phyloP scores from a whole-genome alignment of 2,888 invertebrate species.

The Hetaerina titia region DNA sequence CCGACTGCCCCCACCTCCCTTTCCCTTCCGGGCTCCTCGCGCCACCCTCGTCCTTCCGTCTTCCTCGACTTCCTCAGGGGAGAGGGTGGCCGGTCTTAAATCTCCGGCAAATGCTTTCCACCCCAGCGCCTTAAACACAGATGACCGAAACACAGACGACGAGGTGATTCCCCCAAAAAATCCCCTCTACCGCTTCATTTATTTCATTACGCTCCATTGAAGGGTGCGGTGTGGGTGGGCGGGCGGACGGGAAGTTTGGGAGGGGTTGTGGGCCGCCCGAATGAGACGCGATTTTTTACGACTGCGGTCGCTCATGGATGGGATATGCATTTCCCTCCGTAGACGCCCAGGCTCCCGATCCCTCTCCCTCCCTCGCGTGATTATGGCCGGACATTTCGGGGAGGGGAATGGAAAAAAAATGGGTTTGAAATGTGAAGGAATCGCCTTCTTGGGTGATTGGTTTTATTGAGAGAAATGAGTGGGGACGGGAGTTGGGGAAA shows the following conservation, averaged over 20 bases:
- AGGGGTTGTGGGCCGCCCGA: neutral
- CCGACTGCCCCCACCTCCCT: neutral
- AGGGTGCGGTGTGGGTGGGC: neutral
- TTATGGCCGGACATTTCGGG: neutral
- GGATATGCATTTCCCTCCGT: neutral
- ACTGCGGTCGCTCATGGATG: conserved; percentile 6
- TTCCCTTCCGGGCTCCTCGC: too few species aligned
- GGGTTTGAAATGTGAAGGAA: neutral
- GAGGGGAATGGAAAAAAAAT: neutral
- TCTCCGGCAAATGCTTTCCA: conserved; percentile 50
- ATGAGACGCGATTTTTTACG: conserved; percentile 22
- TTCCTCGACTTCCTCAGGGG: neutral
- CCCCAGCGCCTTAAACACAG: conserved; percentile 49
- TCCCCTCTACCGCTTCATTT: conserved; percentile 51
- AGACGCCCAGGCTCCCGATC: too few species aligned
- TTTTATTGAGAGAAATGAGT: conserved; percentile 6
- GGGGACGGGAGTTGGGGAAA: neutral
- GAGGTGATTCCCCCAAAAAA: neutral
- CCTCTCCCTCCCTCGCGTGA: neutral
- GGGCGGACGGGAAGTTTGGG: too few species aligned
- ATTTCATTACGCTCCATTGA: conserved; percentile 53
- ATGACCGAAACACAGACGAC: conserved; percentile 35
- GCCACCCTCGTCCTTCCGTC: neutral
- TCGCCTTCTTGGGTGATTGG: neutral
- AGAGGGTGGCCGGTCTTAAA: conserved; percentile 1